Conservation (phyloP, 2,888 invertebrate species). For the Salticus scenicus region DNA sequence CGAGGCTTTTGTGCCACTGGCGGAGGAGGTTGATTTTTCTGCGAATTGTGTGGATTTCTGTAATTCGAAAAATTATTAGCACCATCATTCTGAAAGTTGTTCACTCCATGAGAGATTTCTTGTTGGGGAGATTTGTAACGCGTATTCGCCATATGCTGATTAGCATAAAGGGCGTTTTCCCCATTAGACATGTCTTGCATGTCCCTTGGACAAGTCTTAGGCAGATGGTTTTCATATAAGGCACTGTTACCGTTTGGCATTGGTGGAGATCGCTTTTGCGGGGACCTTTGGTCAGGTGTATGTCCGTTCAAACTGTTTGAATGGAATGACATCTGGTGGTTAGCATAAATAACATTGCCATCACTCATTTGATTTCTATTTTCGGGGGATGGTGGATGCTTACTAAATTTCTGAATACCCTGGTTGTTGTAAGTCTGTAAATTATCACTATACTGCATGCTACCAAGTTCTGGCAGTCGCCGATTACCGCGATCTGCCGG, state of each 20-base stretch:
- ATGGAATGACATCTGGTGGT: conserved; percentile 37
- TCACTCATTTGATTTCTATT: neutral
- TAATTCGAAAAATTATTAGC: neutral
- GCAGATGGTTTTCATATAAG: conserved; percentile 36
- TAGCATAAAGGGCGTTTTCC: conserved; percentile 33
- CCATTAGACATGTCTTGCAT: conserved; percentile 19
- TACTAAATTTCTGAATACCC: neutral
- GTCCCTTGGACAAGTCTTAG: conserved; percentile 16
- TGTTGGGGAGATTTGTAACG: conserved; percentile 14
- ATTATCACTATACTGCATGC: neutral
- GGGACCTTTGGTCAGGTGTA: neutral
- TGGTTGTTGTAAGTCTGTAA: conserved; percentile 16
- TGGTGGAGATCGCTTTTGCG: conserved; percentile 23
- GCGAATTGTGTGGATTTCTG: neutral
- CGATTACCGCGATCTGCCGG: conserved; percentile 9
- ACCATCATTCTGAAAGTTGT: neutral
- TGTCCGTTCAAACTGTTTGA: neutral
- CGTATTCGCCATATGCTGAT: conserved; percentile 31
- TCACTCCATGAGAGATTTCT: neutral
- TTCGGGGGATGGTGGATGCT: conserved; percentile 10
- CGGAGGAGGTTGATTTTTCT: conserved; percentile 33
- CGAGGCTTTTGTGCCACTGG: conserved; percentile 54
- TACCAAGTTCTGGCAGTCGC: neutral
- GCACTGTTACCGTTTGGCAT: conserved; percentile 21
- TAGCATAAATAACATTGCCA: conserved; percentile 45